These are phyloP conservation scores for Lasioglossum albipes DNA, from an alignment of 1,140 invertebrate genomes.

Conservation along the genomic window DNA sequence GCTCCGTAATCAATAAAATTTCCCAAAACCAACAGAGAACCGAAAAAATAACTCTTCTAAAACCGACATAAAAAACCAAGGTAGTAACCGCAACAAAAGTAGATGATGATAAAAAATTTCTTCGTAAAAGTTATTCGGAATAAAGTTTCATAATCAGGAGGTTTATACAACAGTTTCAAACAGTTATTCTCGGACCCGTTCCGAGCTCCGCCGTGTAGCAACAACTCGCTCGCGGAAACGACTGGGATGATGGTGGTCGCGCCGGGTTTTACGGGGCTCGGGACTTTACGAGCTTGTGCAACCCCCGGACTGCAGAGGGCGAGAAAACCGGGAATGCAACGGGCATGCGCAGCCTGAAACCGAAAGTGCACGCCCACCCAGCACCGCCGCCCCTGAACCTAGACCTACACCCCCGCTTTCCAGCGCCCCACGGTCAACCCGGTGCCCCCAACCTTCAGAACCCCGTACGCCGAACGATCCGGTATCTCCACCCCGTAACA, in stretches of 20 bases:
- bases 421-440: slow-evolving; percentile 74
- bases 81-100: too few relatives aligned
- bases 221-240: slow-evolving; percentile 10
- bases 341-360: slow-evolving; percentile 73
- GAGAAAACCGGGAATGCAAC: slow-evolving; percentile 52
- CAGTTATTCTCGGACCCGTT: too few relatives aligned
- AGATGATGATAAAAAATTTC: too few relatives aligned
- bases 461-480: slow-evolving; percentile 38
- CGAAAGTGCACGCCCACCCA: slow-evolving; percentile 77
- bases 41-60: too few relatives aligned
- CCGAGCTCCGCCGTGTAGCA: not conserved
- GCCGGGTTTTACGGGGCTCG: slow-evolving; percentile 49
- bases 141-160: too few relatives aligned
- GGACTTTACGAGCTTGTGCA: slow-evolving; percentile 54
- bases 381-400: slow-evolving; percentile 74
- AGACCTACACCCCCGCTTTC: slow-evolving; percentile 75
- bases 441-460: slow-evolving; percentile 76
- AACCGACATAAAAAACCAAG: too few relatives aligned
- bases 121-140: too few relatives aligned
- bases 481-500: slow-evolving; percentile 7
- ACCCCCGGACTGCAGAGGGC: slow-evolving; percentile 31
- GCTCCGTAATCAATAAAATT: slow-evolving; percentile 59
- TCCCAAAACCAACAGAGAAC: slow-evolving; percentile 27
- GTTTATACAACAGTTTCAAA: too few relatives aligned
- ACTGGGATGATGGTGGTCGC: slow-evolving; percentile 38